These are phyloP conservation scores for Lycocorax pyrrhopterus DNA, from an alignment of 2,113 vertebrate genomes.

Conservation along the genomic window DNA sequence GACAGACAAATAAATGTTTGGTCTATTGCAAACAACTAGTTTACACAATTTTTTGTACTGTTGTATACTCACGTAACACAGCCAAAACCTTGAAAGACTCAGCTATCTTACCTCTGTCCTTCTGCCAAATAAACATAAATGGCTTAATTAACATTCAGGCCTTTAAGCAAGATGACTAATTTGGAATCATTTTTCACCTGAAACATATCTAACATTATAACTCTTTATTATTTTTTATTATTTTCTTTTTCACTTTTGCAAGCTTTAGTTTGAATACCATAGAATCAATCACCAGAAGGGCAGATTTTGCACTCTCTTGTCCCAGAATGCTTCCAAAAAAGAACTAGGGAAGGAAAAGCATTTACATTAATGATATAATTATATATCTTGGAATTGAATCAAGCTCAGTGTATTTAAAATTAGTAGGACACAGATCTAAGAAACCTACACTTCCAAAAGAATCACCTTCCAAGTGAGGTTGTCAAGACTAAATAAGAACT, in stretches of 20 bases:
- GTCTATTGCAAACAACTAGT: not conserved
- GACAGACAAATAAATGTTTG: constrained; percentile 31
- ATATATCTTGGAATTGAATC: not conserved
- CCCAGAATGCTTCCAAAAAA: not conserved
- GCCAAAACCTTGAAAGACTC: not conserved
- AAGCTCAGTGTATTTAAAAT: not conserved
- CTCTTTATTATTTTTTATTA: not conserved
- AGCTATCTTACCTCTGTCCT: not conserved
- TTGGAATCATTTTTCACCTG: not conserved
- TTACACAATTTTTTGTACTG: not conserved
- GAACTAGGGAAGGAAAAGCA: not conserved
- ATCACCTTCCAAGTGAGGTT: not conserved
- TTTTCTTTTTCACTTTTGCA: not conserved
- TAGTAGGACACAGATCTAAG: not conserved
- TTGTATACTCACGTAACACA: not conserved
- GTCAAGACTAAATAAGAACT: not conserved
- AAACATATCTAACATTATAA: not conserved
- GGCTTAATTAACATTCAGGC: not conserved
- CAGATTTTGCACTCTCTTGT: not conserved
- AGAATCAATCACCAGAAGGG: not conserved
- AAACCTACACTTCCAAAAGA: not conserved
- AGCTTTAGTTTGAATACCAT: not conserved
- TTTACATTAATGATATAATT: not conserved
- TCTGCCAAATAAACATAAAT: not conserved
- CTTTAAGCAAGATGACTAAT: not conserved